Evolutionary conservation across 1,140 invertebrate species (phyloP), one percentile per base, ranked within the genome.

Genomic region (Bacillus rossius): DNA sequence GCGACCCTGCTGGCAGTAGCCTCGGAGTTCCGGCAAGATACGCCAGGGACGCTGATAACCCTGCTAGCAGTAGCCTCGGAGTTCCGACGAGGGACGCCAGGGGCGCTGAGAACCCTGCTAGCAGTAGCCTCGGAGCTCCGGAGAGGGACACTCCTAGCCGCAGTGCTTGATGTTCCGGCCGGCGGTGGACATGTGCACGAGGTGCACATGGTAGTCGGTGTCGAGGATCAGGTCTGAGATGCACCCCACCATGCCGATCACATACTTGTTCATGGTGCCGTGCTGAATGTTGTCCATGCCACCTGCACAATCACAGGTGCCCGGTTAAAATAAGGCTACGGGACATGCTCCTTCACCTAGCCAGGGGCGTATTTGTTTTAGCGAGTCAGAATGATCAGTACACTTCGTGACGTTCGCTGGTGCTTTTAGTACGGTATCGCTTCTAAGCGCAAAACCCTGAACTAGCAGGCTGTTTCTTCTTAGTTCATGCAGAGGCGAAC

Each of bases 211-310:
- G 69, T 85, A 87, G 70, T 92, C 88, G n/a, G 86, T 83, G 60
- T 87, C 88, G 38, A 93, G 73, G 8, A 86, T 83, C 23, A 92
- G 75, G 71, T 91, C 87, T 40, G 86, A 86, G 67, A 92, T 83
- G 74, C 91, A 93, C 22, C 91, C 91, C 34, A 82, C 75, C 61
- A 92, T 84, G 29, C 89, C 89, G 60, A 78, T 81, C n/a, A 73
- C 73, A 73, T 88, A 92, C 64, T 81, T 79, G 56, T 83, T 78
- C 29, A 81, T 76, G 23, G 87, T 87, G 55, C 79, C 79, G 61
- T 84, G 81, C 25, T 78, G 77, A 57, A 86, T 76, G 62, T 88
- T 81, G 50, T 87, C 83, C 71, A 90, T 84, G n/a, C 89, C 89
- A 65, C 89, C 90, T 83, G 75, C 8, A 75, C 76, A 47, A 37